Evolutionary conservation across 2,888 invertebrate genomes (phyloP).

Genomic region (Prosopocoilus inquinatus): DNA sequence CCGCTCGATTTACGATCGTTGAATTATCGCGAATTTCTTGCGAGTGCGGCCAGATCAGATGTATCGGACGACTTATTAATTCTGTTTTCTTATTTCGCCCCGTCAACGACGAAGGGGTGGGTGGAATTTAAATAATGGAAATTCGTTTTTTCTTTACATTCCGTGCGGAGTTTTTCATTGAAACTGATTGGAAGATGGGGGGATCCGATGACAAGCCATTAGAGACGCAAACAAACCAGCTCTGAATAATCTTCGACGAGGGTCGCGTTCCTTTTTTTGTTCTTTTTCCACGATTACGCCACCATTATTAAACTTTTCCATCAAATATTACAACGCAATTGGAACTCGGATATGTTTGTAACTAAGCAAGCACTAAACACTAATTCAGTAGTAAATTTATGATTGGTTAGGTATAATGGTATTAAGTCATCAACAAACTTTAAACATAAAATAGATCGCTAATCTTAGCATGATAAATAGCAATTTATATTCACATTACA

Average conservation of each 20-base stretch:
- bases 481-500: too few species aligned
- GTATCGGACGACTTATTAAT: slow-evolving; percentile 28
- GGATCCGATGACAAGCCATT: slow-evolving; percentile 32
- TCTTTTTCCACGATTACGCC: too few species aligned
- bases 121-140: slow-evolving; percentile 31
- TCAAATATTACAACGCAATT: too few species aligned
- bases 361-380: too few species aligned
- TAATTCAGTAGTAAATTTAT: too few species aligned
- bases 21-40: neutral
- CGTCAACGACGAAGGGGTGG: neutral
- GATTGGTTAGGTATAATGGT: too few species aligned
- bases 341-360: too few species aligned
- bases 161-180: slow-evolving; percentile 31
- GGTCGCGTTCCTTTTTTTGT: too few species aligned
- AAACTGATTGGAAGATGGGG: slow-evolving; percentile 32
- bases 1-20: neutral
- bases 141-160: slow-evolving; percentile 30
- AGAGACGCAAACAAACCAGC: slow-evolving; percentile 27
- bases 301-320: too few species aligned
- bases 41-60: slow-evolving; percentile 17
- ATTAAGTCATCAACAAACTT: too few species aligned
- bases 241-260: slow-evolving; percentile 15
- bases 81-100: slow-evolving; percentile 26
- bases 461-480: too few species aligned
- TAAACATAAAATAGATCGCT: too few species aligned